Percentiles rank a stretch among this genome's conserved stretches.
phyloP scores from a whole-genome alignment of 2,888 invertebrate species.

The Polydesmus complanatus region DNA sequence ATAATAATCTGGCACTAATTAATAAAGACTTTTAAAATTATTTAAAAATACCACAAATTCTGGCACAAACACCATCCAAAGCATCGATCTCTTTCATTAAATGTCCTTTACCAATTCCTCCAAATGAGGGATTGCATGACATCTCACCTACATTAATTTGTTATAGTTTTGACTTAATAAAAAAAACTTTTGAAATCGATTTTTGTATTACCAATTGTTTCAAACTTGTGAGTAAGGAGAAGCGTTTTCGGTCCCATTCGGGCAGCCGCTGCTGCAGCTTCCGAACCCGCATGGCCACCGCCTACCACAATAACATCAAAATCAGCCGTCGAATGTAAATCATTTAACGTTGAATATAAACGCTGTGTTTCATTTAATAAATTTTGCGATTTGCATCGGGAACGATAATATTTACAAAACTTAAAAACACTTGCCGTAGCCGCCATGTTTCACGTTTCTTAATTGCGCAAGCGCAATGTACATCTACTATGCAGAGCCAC shows the following conservation, averaged over 20 bases:
- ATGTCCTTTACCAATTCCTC: constrained; percentile 83
- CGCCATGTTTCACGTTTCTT: no score
- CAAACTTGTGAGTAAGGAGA: constrained; percentile 66
- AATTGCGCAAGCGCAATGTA: no score
- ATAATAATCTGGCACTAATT: no score
- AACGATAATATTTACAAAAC: no score
- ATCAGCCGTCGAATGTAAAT: not conserved
- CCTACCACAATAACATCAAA: constrained; percentile 70
- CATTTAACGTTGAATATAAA: not conserved
- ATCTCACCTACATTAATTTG: constrained; percentile 56
- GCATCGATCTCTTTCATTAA: constrained; percentile 77
- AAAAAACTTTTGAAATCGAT: not conserved
- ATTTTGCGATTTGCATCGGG: no score
- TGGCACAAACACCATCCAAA: constrained; percentile 65
- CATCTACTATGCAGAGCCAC: no score
- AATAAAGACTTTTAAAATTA: not conserved
- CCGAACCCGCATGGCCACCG: constrained; percentile 82
- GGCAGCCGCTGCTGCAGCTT: constrained; percentile 69
- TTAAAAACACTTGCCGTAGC: no score
- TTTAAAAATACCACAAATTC: constrained; percentile 64
- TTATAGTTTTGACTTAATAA: no score
- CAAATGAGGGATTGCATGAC: constrained; percentile 89
- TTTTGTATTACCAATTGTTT: constrained; percentile 51
- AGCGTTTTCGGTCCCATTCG: constrained; percentile 67
- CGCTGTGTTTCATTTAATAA: no score